Conservation (phyloP, 2,888 invertebrate species). For the Fragum whitleyi region DNA sequence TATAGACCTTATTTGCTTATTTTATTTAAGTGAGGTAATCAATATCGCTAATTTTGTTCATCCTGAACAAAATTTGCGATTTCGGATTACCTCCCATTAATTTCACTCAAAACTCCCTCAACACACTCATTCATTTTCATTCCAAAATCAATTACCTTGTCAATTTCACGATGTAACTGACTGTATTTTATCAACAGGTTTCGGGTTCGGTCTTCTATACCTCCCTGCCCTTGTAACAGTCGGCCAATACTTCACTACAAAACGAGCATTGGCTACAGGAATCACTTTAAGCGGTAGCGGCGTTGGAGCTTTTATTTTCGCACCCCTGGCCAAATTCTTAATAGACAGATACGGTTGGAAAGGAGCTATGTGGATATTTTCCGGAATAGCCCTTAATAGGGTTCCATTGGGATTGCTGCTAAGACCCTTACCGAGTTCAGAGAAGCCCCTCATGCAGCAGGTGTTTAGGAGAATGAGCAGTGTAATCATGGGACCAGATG, state of each 20-base stretch:
- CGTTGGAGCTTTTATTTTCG: constrained; percentile 34
- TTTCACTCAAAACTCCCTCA: too few relatives aligned
- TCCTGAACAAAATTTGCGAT: too few relatives aligned
- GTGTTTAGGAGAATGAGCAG: not conserved
- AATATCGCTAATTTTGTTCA: too few relatives aligned
- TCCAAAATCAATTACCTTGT: too few relatives aligned
- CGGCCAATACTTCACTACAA: constrained; percentile 25
- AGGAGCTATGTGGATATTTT: constrained; percentile 27
- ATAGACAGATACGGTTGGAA: constrained; percentile 28
- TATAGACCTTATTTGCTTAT: too few relatives aligned
- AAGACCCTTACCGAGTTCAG: not conserved
- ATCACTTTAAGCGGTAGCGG: constrained; percentile 35
- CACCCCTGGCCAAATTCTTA: constrained; percentile 26
- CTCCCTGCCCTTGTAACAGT: constrained; percentile 38
- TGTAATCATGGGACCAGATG: not conserved
- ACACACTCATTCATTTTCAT: too few relatives aligned
- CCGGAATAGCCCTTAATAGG: constrained; percentile 29
- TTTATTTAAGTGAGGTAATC: too few relatives aligned
- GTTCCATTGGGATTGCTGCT: constrained; percentile 31
- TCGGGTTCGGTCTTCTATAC: constrained; percentile 36
- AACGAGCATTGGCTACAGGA: constrained; percentile 37
- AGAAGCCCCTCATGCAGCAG: not conserved
- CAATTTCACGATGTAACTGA: too few relatives aligned
- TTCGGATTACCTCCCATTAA: too few relatives aligned
- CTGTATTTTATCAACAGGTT: constrained; percentile 29